Percentiles rank a stretch among this genome's conserved stretches.
Conservation (phyloP, 2,113 vertebrate genomes). For the Gadus macrocephalus region DNA sequence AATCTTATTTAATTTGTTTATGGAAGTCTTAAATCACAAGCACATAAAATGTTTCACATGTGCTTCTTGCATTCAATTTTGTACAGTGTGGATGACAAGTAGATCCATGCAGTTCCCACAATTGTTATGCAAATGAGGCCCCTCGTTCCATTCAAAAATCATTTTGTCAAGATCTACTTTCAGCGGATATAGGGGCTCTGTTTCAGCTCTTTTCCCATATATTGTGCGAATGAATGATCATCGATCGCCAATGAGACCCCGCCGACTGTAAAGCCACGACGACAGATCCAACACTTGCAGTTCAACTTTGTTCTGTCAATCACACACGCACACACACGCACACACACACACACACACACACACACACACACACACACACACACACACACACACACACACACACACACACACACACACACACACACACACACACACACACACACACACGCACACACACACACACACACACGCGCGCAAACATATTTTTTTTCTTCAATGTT, state of each 20-base stretch:
- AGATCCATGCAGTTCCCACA: constrained; percentile 73
- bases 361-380: too few relatives aligned
- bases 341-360: too few relatives aligned
- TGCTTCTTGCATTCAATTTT: constrained; percentile 26
- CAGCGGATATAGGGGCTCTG: constrained; percentile 58
- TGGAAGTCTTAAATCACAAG: too few relatives aligned
- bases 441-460: too few relatives aligned
- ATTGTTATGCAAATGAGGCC: constrained; percentile 77
- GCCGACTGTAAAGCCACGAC: constrained; percentile 52
- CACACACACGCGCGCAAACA: too few relatives aligned
- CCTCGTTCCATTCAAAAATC: constrained; percentile 75
- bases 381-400: too few relatives aligned
- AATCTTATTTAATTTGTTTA: too few relatives aligned
- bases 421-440: too few relatives aligned
- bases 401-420: too few relatives aligned
- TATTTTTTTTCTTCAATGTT: too few relatives aligned
- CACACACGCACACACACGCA: constrained; percentile 1
- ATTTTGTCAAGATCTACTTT: constrained; percentile 73
- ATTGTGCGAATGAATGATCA: constrained; percentile 65
- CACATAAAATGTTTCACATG: too few relatives aligned
- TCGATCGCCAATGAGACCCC: constrained; percentile 59
- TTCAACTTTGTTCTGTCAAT: constrained; percentile 31
- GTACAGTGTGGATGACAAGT: constrained; percentile 65
- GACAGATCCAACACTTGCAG: constrained; percentile 44
- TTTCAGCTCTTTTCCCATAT: constrained; percentile 69